These are phyloP conservation scores for Sporophila hypoxantha DNA, from an alignment of 2,113 vertebrate genomes.

Conservation along the genomic window DNA sequence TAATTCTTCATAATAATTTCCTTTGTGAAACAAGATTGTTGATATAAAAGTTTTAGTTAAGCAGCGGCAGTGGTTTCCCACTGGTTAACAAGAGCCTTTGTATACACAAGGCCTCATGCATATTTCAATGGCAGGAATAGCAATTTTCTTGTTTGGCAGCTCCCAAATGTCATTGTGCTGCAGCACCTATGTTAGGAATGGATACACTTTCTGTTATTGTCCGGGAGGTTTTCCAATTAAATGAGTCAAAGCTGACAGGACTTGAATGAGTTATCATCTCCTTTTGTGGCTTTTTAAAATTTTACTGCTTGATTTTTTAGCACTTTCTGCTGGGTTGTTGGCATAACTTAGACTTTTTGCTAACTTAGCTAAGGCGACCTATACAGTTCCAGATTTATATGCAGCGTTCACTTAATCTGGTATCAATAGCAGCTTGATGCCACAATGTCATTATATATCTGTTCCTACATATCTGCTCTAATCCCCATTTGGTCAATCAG, in stretches of 20 bases:
- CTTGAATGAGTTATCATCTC: constrained; percentile 10
- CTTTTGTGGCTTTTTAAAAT: neutral
- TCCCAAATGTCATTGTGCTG: neutral
- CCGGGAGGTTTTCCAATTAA: constrained; percentile 29
- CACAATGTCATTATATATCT: neutral
- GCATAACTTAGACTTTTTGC: neutral
- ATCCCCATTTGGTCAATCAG: neutral
- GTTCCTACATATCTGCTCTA: neutral
- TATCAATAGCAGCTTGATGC: neutral
- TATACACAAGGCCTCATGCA: neutral
- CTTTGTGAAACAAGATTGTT: neutral
- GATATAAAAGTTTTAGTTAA: neutral
- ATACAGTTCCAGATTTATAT: neutral
- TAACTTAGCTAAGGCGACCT: neutral
- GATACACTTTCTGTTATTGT: neutral
- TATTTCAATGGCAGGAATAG: neutral
- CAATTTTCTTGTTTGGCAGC: constrained; percentile 1
- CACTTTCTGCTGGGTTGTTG: neutral
- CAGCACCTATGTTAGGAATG: neutral
- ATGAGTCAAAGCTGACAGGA: neutral
- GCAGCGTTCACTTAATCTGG: neutral
- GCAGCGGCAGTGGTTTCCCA: neutral
- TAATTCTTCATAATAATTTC: neutral
- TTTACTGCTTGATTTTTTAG: neutral
- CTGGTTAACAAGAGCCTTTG: neutral